phyloP scores from a whole-genome alignment of 1,140 invertebrate species.

The Drosophila littoralis region DNA sequence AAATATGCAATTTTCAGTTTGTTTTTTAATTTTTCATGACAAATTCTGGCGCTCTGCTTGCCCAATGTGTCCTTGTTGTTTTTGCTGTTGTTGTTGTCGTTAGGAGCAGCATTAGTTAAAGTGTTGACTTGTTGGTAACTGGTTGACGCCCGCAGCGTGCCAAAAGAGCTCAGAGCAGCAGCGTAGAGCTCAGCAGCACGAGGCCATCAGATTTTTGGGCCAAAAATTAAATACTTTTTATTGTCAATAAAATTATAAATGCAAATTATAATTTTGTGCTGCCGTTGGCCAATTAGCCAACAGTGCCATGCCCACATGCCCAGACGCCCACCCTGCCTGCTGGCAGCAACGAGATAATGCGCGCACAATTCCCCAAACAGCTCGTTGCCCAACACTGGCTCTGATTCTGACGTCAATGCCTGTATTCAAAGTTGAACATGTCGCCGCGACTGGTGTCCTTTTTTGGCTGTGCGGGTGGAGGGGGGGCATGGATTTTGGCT shows the following conservation, averaged over 20 bases:
- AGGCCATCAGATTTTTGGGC: slow-evolving; percentile 37
- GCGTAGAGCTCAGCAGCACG: slow-evolving; percentile 13
- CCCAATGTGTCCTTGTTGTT: slow-evolving; percentile 27
- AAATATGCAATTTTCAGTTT: slow-evolving; percentile 74
- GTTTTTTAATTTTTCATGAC: slow-evolving; percentile 70
- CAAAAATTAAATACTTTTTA: slow-evolving; percentile 82
- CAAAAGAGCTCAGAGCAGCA: slow-evolving; percentile 6
- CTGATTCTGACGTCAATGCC: slow-evolving; percentile 74
- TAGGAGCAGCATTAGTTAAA: slow-evolving; percentile 41
- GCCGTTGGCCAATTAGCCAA: slow-evolving; percentile 73
- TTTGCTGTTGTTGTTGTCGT: slow-evolving; percentile 19
- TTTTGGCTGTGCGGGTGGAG: not conserved
- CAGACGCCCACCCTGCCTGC: not conserved
- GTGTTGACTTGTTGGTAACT: slow-evolving; percentile 51
- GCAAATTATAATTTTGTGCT: slow-evolving; percentile 82
- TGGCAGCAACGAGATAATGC: slow-evolving; percentile 65
- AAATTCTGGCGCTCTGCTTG: slow-evolving; percentile 40
- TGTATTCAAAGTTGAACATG: slow-evolving; percentile 80
- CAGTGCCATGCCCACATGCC: slow-evolving; percentile 11
- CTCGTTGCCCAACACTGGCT: slow-evolving; percentile 34
- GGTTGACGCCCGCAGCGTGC: slow-evolving; percentile 22
- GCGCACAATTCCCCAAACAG: slow-evolving; percentile 29
- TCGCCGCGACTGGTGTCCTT: slow-evolving; percentile 44
- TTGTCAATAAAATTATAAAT: slow-evolving; percentile 83
- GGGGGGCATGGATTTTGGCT: slow-evolving; percentile 30